Evolutionary conservation across 1,140 invertebrate genomes (phyloP).

Genomic region (Procambarus clarkii): DNA sequence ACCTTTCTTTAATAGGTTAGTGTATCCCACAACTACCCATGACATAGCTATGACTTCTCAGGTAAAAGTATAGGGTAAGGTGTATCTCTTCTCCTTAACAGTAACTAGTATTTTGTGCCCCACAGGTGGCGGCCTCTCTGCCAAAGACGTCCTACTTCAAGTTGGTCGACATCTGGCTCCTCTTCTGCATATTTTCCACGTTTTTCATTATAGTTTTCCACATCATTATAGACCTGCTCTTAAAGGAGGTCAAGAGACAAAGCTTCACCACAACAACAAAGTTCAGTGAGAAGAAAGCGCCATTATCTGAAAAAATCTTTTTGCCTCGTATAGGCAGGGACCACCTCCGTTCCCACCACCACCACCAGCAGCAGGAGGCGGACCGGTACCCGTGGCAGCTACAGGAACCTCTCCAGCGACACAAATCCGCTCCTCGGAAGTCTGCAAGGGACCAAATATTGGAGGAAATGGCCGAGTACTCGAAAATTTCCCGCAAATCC

Average conservation of each 20-base stretch:
- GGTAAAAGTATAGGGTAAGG: background rate
- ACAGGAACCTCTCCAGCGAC: background rate
- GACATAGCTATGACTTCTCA: background rate
- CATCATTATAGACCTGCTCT: constrained; percentile 42
- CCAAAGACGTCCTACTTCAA: constrained; percentile 57
- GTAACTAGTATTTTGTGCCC: background rate
- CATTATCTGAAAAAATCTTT: background rate
- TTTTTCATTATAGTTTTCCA: constrained; percentile 52
- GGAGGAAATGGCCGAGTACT: background rate
- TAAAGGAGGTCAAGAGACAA: background rate
- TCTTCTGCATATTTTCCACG: constrained; percentile 52
- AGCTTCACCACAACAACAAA: background rate
- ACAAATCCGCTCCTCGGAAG: background rate
- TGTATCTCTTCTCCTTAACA: background rate
- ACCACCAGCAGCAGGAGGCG: background rate
- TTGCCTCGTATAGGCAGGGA: background rate
- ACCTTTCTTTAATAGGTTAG: background rate
- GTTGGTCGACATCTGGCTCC: constrained; percentile 51
- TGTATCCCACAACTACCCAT: background rate
- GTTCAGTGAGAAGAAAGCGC: background rate
- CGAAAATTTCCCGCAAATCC: background rate
- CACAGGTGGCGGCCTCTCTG: constrained; percentile 31
- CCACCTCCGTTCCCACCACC: background rate
- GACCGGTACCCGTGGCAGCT: background rate
- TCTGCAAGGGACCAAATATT: background rate